Percentiles rank a stretch among this genome's conserved stretches.
Evolutionary conservation across 2,797 vertebrate genomes (phyloP).

Genomic region (Argentina silus): DNA sequence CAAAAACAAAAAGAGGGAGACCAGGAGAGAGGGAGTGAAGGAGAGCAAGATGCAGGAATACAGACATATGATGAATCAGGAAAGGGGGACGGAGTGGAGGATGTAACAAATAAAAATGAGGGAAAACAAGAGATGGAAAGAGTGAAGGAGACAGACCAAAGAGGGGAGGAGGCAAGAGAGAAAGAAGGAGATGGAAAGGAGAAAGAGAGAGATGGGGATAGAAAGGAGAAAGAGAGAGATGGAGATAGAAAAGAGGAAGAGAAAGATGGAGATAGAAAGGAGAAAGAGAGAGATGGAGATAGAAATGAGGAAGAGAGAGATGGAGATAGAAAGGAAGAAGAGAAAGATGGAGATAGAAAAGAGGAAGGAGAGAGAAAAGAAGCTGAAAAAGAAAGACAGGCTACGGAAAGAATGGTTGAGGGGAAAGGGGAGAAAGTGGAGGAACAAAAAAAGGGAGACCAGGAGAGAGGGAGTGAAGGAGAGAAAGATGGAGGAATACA

Average conservation of each 20-base stretch:
- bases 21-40: slow-evolving; percentile 57
- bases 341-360: slow-evolving; percentile 50
- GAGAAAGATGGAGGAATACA: slow-evolving; percentile 30
- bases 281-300: no score
- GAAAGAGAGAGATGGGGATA: background rate
- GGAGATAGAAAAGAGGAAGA: background rate
- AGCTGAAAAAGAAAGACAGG: slow-evolving; percentile 31
- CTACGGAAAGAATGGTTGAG: slow-evolving; percentile 6
- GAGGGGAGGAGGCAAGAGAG: background rate
- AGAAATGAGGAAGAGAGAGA: background rate
- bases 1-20: slow-evolving; percentile 27
- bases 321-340: background rate
- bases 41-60: slow-evolving; percentile 34
- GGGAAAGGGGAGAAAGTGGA: slow-evolving; percentile 4
- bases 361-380: slow-evolving; percentile 36
- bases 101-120: slow-evolving; percentile 9
- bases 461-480: slow-evolving; percentile 57
- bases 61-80: no score
- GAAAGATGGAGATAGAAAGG: background rate
- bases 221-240: background rate
- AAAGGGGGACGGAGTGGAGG: background rate
- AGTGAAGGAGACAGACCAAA: slow-evolving; percentile 11
- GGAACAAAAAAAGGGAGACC: slow-evolving; percentile 26
- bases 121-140: slow-evolving; percentile 13
- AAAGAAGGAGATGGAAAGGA: slow-evolving; percentile 16